These are phyloP conservation scores for Brachionus rubens DNA, from an alignment of 1,140 invertebrate species.

Conservation along the genomic window DNA sequence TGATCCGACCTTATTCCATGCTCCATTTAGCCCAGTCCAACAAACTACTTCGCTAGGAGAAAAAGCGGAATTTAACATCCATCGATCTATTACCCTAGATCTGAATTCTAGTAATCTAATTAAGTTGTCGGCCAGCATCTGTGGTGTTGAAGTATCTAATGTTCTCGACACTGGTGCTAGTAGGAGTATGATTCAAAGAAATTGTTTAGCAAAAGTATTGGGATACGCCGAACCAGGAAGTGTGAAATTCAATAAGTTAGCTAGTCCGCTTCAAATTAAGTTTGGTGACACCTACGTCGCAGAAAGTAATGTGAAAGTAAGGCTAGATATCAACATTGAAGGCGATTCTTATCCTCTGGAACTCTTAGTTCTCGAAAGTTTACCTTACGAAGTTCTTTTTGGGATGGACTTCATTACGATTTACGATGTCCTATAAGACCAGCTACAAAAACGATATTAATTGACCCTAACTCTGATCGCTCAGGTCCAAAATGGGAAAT, in stretches of 20 bases:
- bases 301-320: no score
- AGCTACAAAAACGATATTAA: no score
- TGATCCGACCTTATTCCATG: not conserved
- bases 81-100: no score
- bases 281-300: not conserved
- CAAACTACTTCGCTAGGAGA: no score
- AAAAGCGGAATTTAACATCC: no score
- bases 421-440: no score
- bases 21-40: not conserved
- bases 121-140: not conserved
- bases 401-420: no score
- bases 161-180: no score
- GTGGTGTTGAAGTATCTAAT: constrained; percentile 6
- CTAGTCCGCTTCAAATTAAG: not conserved
- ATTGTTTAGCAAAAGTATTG: no score
- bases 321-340: not conserved
- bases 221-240: not conserved
- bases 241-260: not conserved
- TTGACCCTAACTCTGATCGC: no score
- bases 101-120: not conserved
- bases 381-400: constrained; percentile 25
- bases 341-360: not conserved
- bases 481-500: no score
- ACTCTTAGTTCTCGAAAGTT: constrained; percentile 1
- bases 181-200: no score